Conservation (phyloP, 2,113 vertebrate genomes). For the Isichthys henryi region DNA sequence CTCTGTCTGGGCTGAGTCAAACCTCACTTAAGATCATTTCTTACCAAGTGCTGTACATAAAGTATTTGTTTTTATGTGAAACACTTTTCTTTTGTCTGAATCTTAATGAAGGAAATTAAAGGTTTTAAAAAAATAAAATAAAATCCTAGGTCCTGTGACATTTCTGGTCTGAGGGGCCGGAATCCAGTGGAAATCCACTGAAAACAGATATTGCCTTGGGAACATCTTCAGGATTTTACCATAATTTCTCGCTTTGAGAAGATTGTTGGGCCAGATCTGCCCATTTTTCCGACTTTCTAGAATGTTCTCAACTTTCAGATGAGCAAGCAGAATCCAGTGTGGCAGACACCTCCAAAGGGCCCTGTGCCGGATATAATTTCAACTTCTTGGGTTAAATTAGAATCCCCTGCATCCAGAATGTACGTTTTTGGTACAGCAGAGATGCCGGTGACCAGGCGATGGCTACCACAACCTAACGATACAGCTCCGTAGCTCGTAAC, state of each 20-base stretch:
- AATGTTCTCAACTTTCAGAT: neutral
- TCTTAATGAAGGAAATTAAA: neutral
- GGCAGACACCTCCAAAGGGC: neutral
- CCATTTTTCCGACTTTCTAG: neutral
- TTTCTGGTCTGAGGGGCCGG: neutral
- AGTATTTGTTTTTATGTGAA: neutral
- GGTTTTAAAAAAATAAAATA: neutral
- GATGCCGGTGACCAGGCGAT: neutral
- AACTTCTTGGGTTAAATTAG: neutral
- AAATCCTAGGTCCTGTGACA: neutral
- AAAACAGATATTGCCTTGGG: neutral
- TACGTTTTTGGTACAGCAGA: neutral
- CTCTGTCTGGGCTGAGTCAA: neutral
- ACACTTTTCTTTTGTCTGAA: slow-evolving; percentile 1
- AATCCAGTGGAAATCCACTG: neutral
- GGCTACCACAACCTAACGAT: neutral
- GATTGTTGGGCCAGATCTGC: neutral
- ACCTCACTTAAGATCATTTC: neutral
- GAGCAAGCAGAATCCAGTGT: neutral
- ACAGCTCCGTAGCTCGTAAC: neutral
- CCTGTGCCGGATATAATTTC: neutral
- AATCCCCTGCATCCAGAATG: neutral
- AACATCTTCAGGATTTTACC: neutral
- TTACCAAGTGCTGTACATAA: slow-evolving; percentile 11
- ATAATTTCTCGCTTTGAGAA: neutral